Evolutionary conservation across 1,140 invertebrate species (phyloP).

Genomic region (Macrocentrus cingulum): DNA sequence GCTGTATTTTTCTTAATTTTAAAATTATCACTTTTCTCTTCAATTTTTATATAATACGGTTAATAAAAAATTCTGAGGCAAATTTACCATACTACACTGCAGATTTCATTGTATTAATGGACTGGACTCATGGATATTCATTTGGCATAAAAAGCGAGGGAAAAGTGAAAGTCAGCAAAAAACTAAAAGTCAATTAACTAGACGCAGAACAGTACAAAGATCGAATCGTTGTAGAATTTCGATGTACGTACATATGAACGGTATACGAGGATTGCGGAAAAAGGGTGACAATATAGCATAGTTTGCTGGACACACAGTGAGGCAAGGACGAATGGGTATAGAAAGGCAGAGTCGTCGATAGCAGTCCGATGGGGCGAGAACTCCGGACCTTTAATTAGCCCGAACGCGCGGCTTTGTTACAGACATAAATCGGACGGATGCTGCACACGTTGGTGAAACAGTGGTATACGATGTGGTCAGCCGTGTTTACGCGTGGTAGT

Average conservation of each 20-base stretch:
- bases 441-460: neutral
- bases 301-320: neutral
- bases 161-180: conserved; percentile 3
- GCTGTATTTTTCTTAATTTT: too few species aligned
- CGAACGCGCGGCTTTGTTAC: conserved; percentile 21
- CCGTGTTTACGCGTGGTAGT: conserved; percentile 4
- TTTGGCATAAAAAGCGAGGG: neutral
- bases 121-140: conserved; percentile 1
- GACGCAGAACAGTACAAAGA: neutral
- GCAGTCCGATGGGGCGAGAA: conserved; percentile 20
- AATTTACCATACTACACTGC: too few species aligned
- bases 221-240: conserved; percentile 12
- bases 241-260: conserved; percentile 10
- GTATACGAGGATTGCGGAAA: conserved; percentile 11
- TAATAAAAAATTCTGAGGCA: conserved; percentile 2
- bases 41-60: too few species aligned
- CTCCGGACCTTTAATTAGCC: conserved; percentile 26
- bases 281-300: conserved; percentile 16
- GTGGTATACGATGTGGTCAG: conserved; percentile 5
- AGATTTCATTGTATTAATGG: neutral
- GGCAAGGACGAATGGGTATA: neutral
- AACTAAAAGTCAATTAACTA: conserved; percentile 21
- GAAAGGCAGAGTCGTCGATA: conserved; percentile 18
- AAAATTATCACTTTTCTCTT: too few species aligned
- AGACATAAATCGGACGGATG: conserved; percentile 12